These are phyloP conservation scores for Cyprinodon variegatus DNA, from an alignment of 2,113 vertebrate species.

Conservation along the genomic window DNA sequence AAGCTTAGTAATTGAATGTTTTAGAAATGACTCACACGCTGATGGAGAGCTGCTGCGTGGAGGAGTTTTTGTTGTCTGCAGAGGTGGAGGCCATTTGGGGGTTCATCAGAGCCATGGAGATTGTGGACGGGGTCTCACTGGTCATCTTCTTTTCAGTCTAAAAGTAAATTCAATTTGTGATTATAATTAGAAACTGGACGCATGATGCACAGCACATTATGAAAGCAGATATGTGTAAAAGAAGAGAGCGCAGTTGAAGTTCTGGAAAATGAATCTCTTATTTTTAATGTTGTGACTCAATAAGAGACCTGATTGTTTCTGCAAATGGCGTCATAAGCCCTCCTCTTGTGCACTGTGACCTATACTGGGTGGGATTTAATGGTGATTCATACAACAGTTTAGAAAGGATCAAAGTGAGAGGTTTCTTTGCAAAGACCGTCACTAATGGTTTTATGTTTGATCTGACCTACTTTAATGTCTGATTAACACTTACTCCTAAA, in stretches of 20 bases:
- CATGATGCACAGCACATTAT: neutral
- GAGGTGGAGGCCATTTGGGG: constrained; percentile 70
- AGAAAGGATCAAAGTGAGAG: neutral
- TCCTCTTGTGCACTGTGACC: neutral
- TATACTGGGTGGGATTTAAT: neutral
- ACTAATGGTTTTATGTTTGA: neutral
- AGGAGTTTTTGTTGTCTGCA: constrained; percentile 72
- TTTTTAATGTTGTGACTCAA: neutral
- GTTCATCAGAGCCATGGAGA: constrained; percentile 81
- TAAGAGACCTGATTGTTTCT: neutral
- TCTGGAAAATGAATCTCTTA: neutral
- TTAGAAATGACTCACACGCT: constrained; percentile 79
- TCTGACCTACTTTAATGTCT: neutral
- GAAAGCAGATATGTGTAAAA: neutral
- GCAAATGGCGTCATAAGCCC: neutral
- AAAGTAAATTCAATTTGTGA: constrained; percentile 25
- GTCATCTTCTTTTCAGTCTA: constrained; percentile 76
- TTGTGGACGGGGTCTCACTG: constrained; percentile 69
- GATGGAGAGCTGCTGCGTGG: constrained; percentile 83
- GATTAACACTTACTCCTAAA: no score
- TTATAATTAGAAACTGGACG: constrained; percentile 16
- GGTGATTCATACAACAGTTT: neutral
- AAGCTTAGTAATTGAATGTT: constrained; percentile 18
- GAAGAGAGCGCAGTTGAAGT: neutral
- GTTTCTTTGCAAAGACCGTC: neutral